Conservation (phyloP, 2,797 vertebrate species). For the Mycteria americana region DNA sequence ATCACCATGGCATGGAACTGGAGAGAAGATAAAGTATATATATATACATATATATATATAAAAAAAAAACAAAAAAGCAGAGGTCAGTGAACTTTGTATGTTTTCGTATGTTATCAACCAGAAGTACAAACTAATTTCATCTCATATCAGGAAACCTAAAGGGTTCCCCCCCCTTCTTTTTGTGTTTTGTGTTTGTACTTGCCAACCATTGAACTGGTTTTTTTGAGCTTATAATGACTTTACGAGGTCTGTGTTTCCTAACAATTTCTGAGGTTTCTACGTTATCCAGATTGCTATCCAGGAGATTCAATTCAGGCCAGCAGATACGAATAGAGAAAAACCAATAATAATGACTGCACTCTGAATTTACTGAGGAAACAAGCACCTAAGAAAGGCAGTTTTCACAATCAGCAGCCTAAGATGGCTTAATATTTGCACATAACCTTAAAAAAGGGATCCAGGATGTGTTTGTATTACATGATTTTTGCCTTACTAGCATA, state of each 20-base stretch:
- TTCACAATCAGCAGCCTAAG: constrained; percentile 49
- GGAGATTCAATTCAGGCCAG: constrained; percentile 33
- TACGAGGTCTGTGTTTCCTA: constrained; percentile 60
- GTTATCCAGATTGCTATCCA: background rate
- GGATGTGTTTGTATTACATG: constrained; percentile 54
- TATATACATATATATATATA: background rate
- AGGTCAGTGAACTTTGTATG: constrained; percentile 70
- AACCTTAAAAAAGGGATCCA: constrained; percentile 44
- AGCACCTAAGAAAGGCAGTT: constrained; percentile 21
- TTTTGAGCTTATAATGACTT: constrained; percentile 67
- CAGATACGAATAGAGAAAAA: background rate
- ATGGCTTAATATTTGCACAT: constrained; percentile 64
- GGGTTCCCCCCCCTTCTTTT: background rate
- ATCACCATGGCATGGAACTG: constrained; percentile 87
- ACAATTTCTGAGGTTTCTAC: constrained; percentile 27
- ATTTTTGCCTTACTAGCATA: constrained; percentile 81
- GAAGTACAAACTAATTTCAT: constrained; percentile 61
- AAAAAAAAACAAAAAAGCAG: background rate
- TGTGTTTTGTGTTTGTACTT: constrained; percentile 58
- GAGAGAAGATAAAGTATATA: constrained; percentile 49
- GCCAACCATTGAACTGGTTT: constrained; percentile 47
- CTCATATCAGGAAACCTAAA: constrained; percentile 57
- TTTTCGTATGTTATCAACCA: constrained; percentile 63
- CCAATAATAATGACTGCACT: background rate
- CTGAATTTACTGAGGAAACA: constrained; percentile 13